These are phyloP conservation scores for Nomada flava DNA, from an alignment of 2,888 invertebrate species.

Conservation along the genomic window DNA sequence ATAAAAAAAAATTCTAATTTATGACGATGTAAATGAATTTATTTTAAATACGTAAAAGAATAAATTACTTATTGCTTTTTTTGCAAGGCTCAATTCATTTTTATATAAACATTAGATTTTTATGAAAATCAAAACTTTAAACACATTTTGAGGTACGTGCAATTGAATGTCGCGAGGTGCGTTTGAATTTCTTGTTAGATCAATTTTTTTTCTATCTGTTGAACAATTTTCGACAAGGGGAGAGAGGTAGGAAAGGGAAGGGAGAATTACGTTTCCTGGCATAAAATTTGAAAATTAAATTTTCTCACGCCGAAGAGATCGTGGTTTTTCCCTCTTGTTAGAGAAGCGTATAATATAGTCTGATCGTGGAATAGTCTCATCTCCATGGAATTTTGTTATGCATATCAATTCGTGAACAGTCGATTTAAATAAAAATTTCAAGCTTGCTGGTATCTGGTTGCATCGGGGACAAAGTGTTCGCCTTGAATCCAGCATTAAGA, in stretches of 20 bases:
- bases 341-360: constrained; percentile 1
- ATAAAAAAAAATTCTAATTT: no score
- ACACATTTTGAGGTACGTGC: no score
- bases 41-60: no score
- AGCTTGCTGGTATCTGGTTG: not conserved
- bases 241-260: not conserved
- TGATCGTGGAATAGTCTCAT: not conserved
- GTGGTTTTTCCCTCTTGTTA: constrained; percentile 1
- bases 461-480: not conserved
- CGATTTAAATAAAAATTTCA: constrained; percentile 34
- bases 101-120: no score
- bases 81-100: no score
- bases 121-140: no score
- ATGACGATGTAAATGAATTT: no score
- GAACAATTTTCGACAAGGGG: not conserved
- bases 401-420: constrained; percentile 14
- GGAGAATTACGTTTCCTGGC: constrained; percentile 7
- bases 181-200: not conserved
- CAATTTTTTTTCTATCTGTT: not conserved
- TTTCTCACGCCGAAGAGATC: constrained; percentile 9
- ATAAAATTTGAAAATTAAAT: constrained; percentile 44
- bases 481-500: constrained; percentile 15
- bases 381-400: constrained; percentile 14
- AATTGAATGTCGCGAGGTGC: not conserved
- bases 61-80: no score